Evolutionary conservation across 2,113 vertebrate species (phyloP).

Genomic region (Pluvianellus socialis): DNA sequence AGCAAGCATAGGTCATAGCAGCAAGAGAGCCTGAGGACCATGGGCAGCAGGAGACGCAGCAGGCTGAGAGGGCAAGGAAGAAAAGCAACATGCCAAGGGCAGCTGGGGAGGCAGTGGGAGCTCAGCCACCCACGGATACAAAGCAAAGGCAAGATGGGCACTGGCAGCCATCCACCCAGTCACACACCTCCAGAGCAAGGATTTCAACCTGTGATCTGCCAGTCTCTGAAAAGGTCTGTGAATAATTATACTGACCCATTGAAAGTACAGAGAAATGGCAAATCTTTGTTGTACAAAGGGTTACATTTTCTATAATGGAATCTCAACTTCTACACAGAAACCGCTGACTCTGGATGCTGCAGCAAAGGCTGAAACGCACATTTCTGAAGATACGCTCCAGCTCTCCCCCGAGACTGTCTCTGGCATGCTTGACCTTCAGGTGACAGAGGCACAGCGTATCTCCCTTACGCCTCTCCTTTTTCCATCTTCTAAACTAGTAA

Average conservation of each 20-base stretch:
- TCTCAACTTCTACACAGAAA: background rate
- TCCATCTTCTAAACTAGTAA: background rate
- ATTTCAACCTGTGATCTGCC: background rate
- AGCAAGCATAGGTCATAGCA: background rate
- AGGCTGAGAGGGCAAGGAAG: background rate
- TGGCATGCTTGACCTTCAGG: accelerated
- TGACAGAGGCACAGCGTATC: background rate
- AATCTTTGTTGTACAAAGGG: background rate
- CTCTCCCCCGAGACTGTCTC: background rate
- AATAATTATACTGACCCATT: background rate
- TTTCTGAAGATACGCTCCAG: background rate
- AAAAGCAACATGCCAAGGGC: accelerated
- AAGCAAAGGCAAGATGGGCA: background rate
- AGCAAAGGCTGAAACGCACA: background rate
- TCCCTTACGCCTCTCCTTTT: background rate
- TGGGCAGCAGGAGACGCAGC: background rate
- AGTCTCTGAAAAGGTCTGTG: background rate
- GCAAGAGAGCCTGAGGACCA: background rate
- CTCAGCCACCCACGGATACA: background rate
- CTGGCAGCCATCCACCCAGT: background rate
- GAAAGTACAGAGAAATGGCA: background rate
- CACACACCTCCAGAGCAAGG: background rate
- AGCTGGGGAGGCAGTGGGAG: background rate
- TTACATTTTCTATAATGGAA: background rate
- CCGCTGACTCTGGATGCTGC: background rate